Evolutionary conservation across 2,113 vertebrate species (phyloP).

Genomic region (Dicaeum eximium): DNA sequence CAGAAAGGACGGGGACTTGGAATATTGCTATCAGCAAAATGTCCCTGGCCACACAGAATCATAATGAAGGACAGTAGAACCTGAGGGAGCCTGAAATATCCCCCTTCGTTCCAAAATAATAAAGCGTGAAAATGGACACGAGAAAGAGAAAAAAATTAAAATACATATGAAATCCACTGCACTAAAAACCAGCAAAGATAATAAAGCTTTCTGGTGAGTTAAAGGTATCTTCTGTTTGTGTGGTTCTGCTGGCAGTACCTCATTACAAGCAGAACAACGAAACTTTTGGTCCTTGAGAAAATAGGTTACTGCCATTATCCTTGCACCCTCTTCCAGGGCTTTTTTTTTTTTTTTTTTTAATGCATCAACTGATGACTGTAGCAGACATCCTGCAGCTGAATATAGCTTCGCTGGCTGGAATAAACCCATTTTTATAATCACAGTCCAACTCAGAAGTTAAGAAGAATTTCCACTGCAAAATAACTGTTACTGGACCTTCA

Average conservation of each 20-base stretch:
- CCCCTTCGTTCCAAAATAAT: neutral
- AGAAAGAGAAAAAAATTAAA: neutral
- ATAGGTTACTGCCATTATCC: neutral
- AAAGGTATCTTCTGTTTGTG: neutral
- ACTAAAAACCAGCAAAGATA: neutral
- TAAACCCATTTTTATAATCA: neutral
- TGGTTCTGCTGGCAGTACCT: neutral
- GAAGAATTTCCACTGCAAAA: neutral
- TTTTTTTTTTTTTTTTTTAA: neutral
- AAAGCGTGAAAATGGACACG: neutral
- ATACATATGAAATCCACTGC: neutral
- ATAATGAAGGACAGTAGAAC: neutral
- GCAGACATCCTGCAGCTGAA: neutral
- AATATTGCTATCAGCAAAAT: neutral
- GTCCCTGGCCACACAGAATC: rapidly evolving
- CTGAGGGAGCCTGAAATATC: neutral
- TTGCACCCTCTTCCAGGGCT: neutral
- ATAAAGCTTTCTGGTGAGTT: neutral
- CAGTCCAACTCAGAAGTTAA: neutral
- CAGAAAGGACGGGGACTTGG: neutral
- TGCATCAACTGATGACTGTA: neutral
- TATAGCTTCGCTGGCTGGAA: neutral
- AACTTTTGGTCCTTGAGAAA: neutral
- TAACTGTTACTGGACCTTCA: neutral
- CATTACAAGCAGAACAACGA: neutral